Conservation (phyloP, 2,888 invertebrate species). For the Caenorhabditis drosophilae region DNA sequence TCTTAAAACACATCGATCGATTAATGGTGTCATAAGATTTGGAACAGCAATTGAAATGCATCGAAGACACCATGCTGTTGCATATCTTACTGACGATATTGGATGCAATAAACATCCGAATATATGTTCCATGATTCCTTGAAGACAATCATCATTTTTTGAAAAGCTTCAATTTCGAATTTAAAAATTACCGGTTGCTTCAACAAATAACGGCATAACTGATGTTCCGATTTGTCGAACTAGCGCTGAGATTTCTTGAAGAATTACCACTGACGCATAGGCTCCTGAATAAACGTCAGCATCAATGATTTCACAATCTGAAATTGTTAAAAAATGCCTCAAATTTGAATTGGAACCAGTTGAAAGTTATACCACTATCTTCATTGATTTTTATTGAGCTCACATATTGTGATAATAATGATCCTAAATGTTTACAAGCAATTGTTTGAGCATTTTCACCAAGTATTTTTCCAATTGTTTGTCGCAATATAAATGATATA, state of each 20-base stretch:
- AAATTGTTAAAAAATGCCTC: no score
- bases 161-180: no score
- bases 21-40: slow-evolving; percentile 88
- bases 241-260: slow-evolving; percentile 90
- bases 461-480: slow-evolving; percentile 79
- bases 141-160: no score
- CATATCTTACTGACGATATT: slow-evolving; percentile 87
- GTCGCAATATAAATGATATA: slow-evolving; percentile 80
- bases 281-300: slow-evolving; percentile 41
- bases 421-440: slow-evolving; percentile 90
- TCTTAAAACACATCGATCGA: slow-evolving; percentile 77
- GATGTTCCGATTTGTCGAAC: slow-evolving; percentile 91
- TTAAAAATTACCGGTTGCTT: no score
- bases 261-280: slow-evolving; percentile 76
- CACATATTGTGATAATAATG: slow-evolving; percentile 90
- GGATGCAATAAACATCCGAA: slow-evolving; percentile 89
- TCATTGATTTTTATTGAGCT: slow-evolving; percentile 78
- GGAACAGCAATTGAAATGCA: slow-evolving; percentile 85
- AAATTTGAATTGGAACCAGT: no score
- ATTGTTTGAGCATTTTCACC: slow-evolving; percentile 92
- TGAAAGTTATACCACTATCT: slow-evolving; percentile 19
- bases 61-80: slow-evolving; percentile 87
- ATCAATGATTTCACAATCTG: slow-evolving; percentile 18
- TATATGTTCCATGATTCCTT: slow-evolving; percentile 79
- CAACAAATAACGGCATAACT: slow-evolving; percentile 85